phyloP scores from a whole-genome alignment of 2,113 vertebrate genomes.

The Capreolus pygargus region DNA sequence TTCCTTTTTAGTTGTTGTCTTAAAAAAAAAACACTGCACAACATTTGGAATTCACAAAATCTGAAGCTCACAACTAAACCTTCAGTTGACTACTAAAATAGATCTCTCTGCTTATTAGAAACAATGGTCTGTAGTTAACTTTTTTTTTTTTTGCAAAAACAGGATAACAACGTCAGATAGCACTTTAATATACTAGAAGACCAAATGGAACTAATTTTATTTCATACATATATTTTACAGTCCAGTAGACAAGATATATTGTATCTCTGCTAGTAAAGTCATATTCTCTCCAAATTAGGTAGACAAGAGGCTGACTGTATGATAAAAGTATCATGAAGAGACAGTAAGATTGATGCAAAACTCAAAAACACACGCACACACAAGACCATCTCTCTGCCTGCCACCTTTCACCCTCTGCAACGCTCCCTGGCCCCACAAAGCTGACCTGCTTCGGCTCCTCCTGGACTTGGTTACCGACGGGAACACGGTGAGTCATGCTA shows the following conservation, averaged over 20 bases:
- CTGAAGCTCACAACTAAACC: constrained; percentile 99
- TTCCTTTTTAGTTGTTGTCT: constrained; percentile 76
- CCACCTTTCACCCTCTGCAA: constrained; percentile 22
- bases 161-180: constrained; percentile 93
- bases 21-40: constrained; percentile 90
- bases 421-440: constrained; percentile 38
- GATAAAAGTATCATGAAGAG: constrained; percentile 83
- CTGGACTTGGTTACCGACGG: constrained; percentile 70
- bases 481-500: constrained; percentile 57
- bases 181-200: constrained; percentile 96
- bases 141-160: constrained; percentile 87
- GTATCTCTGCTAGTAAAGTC: constrained; percentile 86
- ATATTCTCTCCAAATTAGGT: constrained; percentile 91
- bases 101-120: constrained; percentile 99
- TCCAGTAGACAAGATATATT: constrained; percentile 87
- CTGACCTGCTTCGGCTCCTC: constrained; percentile 62
- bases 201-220: constrained; percentile 92
- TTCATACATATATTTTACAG: constrained; percentile 94
- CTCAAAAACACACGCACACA: constrained; percentile 56
- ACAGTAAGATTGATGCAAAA: constrained; percentile 75
- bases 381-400: constrained; percentile 39
- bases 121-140: constrained; percentile 90
- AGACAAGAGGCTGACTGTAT: constrained; percentile 77
- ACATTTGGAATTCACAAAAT: constrained; percentile 97
- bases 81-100: constrained; percentile 99